Percentiles rank a stretch among this genome's conserved stretches.
Conservation (phyloP, 2,888 invertebrate species). For the Drosophila meridionalis region DNA sequence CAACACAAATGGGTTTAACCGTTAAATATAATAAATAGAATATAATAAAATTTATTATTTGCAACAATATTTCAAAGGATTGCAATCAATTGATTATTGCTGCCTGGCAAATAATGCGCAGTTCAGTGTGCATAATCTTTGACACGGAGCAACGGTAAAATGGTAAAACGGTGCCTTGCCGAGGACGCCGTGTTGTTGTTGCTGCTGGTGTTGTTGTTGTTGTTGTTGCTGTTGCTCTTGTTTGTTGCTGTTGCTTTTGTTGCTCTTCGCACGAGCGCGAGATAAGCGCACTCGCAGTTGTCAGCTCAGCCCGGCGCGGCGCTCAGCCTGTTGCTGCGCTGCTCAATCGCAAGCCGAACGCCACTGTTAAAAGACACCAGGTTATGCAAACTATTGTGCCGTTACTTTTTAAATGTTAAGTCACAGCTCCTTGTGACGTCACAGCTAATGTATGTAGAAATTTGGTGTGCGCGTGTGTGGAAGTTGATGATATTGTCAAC, state of each 20-base stretch:
- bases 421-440: too few species aligned
- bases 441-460: too few species aligned
- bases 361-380: too few species aligned
- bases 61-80: neutral
- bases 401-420: too few species aligned
- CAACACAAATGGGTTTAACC: too few species aligned
- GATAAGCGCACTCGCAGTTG: slow-evolving; percentile 36
- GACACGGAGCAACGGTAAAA: slow-evolving; percentile 13
- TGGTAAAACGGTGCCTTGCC: slow-evolving; percentile 29
- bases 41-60: too few species aligned
- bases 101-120: neutral
- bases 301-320: neutral
- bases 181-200: slow-evolving; percentile 31
- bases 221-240: neutral
- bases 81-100: neutral
- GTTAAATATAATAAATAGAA: too few species aligned
- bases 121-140: slow-evolving; percentile 54
- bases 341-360: slow-evolving; percentile 20
- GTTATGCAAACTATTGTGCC: too few species aligned
- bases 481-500: too few species aligned
- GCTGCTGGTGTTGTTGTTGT: neutral
- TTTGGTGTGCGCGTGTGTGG: too few species aligned
- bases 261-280: slow-evolving; percentile 8
- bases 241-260: neutral
- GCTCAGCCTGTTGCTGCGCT: slow-evolving; percentile 8